Conservation (phyloP, 1,140 invertebrate species). For the Melipona quadrifasciata region DNA sequence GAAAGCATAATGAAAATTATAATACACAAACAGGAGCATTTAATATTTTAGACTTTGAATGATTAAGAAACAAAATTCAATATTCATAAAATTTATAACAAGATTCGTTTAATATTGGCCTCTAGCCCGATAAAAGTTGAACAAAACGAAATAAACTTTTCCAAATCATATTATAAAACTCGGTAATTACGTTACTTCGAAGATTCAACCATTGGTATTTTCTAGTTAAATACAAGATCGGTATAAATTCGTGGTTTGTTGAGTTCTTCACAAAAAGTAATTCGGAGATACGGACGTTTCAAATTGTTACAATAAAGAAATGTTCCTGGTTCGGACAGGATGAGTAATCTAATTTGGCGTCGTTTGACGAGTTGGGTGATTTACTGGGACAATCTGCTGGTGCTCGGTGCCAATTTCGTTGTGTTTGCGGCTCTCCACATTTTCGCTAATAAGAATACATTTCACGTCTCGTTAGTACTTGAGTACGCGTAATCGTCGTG, state of each 20-base stretch:
- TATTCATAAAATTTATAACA: too few species aligned
- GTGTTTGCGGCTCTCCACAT: not conserved
- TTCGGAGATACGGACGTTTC: not conserved
- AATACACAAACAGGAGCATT: too few species aligned
- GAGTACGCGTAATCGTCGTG: not conserved
- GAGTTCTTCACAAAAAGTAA: not conserved
- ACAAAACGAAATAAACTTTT: not conserved
- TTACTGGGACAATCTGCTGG: not conserved
- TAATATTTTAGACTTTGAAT: too few species aligned
- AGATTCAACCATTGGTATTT: not conserved
- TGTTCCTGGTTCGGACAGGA: not conserved
- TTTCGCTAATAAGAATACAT: not conserved
- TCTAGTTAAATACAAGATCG: too few species aligned
- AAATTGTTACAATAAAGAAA: not conserved
- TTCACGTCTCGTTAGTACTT: not conserved
- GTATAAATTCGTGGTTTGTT: too few species aligned
- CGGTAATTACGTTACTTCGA: too few species aligned
- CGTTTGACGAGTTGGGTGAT: not conserved
- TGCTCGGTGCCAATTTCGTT: constrained; percentile 17
- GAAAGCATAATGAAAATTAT: too few species aligned
- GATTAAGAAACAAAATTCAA: too few species aligned
- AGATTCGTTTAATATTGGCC: too few species aligned
- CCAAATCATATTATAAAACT: not conserved
- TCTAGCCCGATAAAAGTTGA: too few species aligned
- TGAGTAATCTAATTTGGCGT: not conserved